Conservation (phyloP, 2,113 vertebrate genomes). For the Rafetus swinhoei region DNA sequence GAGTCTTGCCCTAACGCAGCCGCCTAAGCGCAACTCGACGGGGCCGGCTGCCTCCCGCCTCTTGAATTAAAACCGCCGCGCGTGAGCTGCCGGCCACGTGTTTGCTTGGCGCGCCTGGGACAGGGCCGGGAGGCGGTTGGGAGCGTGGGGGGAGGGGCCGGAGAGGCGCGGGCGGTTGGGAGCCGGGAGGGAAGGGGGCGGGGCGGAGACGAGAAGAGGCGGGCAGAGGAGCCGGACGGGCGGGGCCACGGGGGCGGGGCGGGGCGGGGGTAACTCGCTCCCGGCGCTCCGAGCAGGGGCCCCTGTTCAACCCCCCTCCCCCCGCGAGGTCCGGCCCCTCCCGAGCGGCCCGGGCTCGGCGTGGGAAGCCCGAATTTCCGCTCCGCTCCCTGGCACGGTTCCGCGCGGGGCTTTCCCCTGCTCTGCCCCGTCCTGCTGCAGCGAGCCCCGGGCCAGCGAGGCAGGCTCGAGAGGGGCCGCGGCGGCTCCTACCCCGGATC, state of each 20-base stretch:
- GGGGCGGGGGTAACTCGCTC: too few relatives aligned
- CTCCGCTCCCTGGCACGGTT: constrained; percentile 57
- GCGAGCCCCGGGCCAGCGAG: not conserved
- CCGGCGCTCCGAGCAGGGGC: not conserved
- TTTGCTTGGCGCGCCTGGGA: not conserved
- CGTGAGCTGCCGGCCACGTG: constrained; percentile 22
- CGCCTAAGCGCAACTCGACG: not conserved
- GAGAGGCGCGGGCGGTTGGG: too few relatives aligned
- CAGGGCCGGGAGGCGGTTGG: too few relatives aligned
- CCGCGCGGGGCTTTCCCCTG: constrained; percentile 44
- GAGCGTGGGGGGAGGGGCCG: too few relatives aligned
- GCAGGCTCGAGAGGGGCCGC: not conserved
- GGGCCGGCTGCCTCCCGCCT: not conserved
- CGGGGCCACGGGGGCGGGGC: too few relatives aligned
- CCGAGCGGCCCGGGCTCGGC: constrained; percentile 59
- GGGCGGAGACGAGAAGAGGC: too few relatives aligned
- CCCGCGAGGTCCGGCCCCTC: constrained; percentile 19
- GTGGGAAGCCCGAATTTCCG: constrained; percentile 86
- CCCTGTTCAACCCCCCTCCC: constrained; percentile 52
- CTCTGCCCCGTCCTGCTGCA: constrained; percentile 10
- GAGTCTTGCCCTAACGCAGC: not conserved
- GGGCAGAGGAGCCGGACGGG: too few relatives aligned
- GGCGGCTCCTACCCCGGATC: too few relatives aligned
- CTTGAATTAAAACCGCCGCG: not conserved
- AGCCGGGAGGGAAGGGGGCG: too few relatives aligned